These are phyloP conservation scores for Cardiocondyla obscurior DNA, from an alignment of 1,140 invertebrate species.

Conservation along the genomic window DNA sequence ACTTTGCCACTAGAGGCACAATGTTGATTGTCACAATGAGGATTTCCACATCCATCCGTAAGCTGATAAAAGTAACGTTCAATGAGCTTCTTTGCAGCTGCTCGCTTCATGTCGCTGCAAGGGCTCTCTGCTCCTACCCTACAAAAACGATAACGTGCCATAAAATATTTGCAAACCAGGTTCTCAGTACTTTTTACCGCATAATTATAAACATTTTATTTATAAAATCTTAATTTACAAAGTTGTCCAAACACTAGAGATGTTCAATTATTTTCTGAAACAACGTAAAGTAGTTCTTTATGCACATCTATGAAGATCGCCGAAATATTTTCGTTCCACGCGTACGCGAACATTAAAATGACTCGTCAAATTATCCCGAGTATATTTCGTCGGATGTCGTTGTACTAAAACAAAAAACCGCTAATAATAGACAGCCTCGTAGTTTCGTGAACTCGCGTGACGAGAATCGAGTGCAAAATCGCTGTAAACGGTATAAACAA, in stretches of 20 bases:
- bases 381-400: conserved; percentile 43
- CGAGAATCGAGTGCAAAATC: not conserved
- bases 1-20: conserved; percentile 95
- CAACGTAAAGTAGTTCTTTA: not conserved
- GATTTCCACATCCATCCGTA: conserved; percentile 94
- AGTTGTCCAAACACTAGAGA: not conserved
- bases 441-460: conserved; percentile 47
- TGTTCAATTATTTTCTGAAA: not conserved
- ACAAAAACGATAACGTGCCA: conserved; percentile 38
- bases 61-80: conserved; percentile 97
- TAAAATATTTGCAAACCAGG: not conserved
- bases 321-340: not conserved
- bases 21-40: conserved; percentile 91
- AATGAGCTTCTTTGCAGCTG: conserved; percentile 93
- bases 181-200: not conserved
- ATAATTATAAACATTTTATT: not conserved
- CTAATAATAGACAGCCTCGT: conserved; percentile 61
- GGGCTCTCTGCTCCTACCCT: conserved; percentile 83
- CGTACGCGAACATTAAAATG: not conserved
- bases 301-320: not conserved
- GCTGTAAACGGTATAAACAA: not conserved
- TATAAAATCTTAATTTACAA: not conserved
- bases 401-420: conserved; percentile 68
- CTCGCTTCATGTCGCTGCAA: conserved; percentile 92
- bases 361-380: not conserved